A percentile compares a stretch with the other conserved stretches of the same genome.
Conservation (phyloP, 1,140 invertebrate species). For the Helicoverpa armigera region DNA sequence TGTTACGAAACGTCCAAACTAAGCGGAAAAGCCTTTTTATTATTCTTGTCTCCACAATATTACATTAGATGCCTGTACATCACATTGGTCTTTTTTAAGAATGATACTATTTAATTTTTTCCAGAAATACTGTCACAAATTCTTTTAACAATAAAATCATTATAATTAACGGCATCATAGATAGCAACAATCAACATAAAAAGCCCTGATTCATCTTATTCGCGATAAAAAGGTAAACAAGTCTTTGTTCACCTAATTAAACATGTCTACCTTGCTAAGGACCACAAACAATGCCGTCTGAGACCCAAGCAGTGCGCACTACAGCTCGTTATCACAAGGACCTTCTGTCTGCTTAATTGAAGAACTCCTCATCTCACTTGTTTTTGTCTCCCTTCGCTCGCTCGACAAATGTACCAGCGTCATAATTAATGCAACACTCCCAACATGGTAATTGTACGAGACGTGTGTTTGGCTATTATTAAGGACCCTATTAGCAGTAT, state of each 20-base stretch:
- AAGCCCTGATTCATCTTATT: too few species aligned
- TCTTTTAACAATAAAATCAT: not conserved
- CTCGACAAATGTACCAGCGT: slow-evolving; percentile 12
- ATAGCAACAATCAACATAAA: too few species aligned
- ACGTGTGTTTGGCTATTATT: slow-evolving; percentile 31
- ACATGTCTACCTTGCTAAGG: slow-evolving; percentile 10
- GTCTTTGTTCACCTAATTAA: not conserved
- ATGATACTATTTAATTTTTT: not conserved
- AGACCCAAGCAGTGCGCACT: slow-evolving; percentile 26
- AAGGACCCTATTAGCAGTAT: slow-evolving; percentile 18
- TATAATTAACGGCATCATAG: too few species aligned
- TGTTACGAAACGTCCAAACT: not conserved
- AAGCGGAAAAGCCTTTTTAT: not conserved
- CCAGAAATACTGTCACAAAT: not conserved
- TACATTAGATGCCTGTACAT: not conserved
- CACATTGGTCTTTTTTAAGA: too few species aligned
- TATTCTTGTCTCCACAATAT: not conserved
- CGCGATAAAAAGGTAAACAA: too few species aligned
- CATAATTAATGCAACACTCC: slow-evolving; percentile 38
- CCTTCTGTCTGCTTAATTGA: slow-evolving; percentile 41
- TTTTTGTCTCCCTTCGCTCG: slow-evolving; percentile 12
- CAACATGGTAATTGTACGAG: slow-evolving; percentile 35
- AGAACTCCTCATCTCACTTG: slow-evolving; percentile 26
- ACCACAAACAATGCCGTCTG: slow-evolving; percentile 38
- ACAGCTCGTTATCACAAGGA: slow-evolving; percentile 43